Conservation (phyloP, 2,797 vertebrate genomes). For the Scomberomorus guttatus region DNA sequence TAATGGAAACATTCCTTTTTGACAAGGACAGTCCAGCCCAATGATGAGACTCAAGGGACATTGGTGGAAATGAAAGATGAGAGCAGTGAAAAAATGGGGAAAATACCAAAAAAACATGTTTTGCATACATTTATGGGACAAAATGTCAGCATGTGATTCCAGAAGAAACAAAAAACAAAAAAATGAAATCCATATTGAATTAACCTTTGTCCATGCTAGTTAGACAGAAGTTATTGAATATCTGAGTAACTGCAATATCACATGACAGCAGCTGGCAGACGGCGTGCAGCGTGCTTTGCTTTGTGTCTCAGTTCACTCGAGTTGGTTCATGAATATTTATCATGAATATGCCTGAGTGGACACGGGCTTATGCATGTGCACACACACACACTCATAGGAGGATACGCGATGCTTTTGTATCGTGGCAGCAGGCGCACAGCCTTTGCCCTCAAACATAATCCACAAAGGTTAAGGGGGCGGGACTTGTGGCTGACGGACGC, state of each 20-base stretch:
- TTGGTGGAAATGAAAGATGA: slow-evolving; percentile 49
- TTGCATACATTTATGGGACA: neutral
- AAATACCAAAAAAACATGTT: neutral
- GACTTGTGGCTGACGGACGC: slow-evolving; percentile 21
- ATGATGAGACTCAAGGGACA: slow-evolving; percentile 32
- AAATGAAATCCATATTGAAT: slow-evolving; percentile 14
- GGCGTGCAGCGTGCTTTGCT: slow-evolving; percentile 57
- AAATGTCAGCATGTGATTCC: neutral
- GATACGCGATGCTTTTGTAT: slow-evolving; percentile 30
- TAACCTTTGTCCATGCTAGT: neutral
- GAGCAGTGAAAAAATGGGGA: neutral
- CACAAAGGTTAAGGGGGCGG: slow-evolving; percentile 47
- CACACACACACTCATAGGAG: slow-evolving; percentile 3
- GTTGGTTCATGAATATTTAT: slow-evolving; percentile 76
- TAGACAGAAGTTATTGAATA: slow-evolving; percentile 49
- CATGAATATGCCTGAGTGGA: slow-evolving; percentile 32
- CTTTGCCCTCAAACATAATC: slow-evolving; percentile 53
- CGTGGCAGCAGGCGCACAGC: slow-evolving; percentile 40
- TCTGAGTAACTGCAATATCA: slow-evolving; percentile 22
- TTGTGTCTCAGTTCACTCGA: slow-evolving; percentile 70
- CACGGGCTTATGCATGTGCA: neutral
- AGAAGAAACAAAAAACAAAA: neutral
- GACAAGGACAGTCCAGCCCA: slow-evolving; percentile 42
- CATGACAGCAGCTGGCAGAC: slow-evolving; percentile 72
- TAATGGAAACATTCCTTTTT: slow-evolving; percentile 66